Evolutionary conservation across 2,888 invertebrate species (phyloP), one percentile per base, ranked within the genome.

Genomic region (Ennomos fuscantarius): DNA sequence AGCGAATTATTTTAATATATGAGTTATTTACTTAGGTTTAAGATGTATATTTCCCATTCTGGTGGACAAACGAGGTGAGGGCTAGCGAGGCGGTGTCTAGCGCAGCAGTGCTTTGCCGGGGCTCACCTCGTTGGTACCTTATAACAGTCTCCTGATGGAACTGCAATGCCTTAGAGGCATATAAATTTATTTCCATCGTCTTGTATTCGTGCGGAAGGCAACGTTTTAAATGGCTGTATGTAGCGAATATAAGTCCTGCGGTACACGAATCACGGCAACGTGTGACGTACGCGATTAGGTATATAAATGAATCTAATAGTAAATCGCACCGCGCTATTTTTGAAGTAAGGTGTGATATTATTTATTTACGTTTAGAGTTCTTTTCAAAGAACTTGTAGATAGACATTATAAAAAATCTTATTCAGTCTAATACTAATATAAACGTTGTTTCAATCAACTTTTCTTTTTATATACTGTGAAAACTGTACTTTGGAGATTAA

Each of bases 401-500:
- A 81, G 78, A 76, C 72, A 67, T 66, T 66, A 63, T 73, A 73
- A 73, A 71, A 72, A 76, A 73, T 76, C 69, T 70, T 66, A 69
- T 68, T 69, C 67, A 52, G 63, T 65, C 68, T 13, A 32, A 12
- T 64, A 70, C 65, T 66, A 69, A 68, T 72, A 69, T 70, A 69
- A 75, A 71, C 69, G 60, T 70, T 70, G 61, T 69, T 73, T 74
- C 65, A 70, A 74, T 69, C 68, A 70, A 71, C 68, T 81, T 54
- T 82, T 82, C 72, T 72, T 81, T 82, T 84, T 80, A 72, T 82
- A 79, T 78, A 78, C 71, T 80, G 70, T 73, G 69, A 79, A 69
- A 78, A 70, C 73, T 84, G 81, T 86, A 85, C 76, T 84, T 83
- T 81, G 78, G 73, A 83, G 80, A 84, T 86, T 81, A 74, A 79